Base-by-base conservation (phyloP, 2,888 invertebrate species). In the Scaptomyza tumidula region DNA sequence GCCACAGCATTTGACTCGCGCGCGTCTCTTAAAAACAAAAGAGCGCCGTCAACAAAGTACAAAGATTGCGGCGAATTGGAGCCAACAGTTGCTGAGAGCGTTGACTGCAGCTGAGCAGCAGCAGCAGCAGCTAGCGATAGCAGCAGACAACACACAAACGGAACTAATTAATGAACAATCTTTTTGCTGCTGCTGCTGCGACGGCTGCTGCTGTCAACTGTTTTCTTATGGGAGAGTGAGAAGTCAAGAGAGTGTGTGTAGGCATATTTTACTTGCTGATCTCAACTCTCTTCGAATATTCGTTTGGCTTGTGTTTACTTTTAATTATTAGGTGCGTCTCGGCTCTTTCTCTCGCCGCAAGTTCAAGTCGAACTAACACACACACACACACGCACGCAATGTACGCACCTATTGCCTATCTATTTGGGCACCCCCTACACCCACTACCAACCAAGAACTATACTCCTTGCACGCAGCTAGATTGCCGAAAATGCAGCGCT, bases 101-200 rank as follows among this genome's bases (percentile, higher is more conserved):
- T 5, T 44, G 39, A 46, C 37, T 52, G 64, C 54, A 75, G 49
- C 56, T 52, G 63, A 48, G 31, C 52, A 48, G 53, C 60, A 31
- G 49, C 60, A 31, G 49, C 55, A 61, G 27, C 37, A 57, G 54
- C 68, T 49, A 46, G 52, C 59, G 19, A 44, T 52, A 61, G 29
- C 37, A 58, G 54, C 69, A 65, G 55, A 55, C 50, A 53, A 63
- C 44, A 68, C 44, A 63, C 70, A 77, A 84, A 83, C 85, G 85
- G 89, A 88, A 85, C 89, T 85, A 85, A 85, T 88, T 85, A 85
- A 85, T 86, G 87, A 75, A 83, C 79, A 86, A 83, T 83, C 88
- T 87, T 81, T 75, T 61, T 54, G 78, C 73, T 58, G 78, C 64
- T 56, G 60, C 71, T 53, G 27, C 71, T 56, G 44, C 44, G 35